A percentile compares a stretch with the other conserved stretches of the same genome.
Evolutionary conservation across 1,140 invertebrate species (phyloP).

Genomic region (Pissodes strobi): DNA sequence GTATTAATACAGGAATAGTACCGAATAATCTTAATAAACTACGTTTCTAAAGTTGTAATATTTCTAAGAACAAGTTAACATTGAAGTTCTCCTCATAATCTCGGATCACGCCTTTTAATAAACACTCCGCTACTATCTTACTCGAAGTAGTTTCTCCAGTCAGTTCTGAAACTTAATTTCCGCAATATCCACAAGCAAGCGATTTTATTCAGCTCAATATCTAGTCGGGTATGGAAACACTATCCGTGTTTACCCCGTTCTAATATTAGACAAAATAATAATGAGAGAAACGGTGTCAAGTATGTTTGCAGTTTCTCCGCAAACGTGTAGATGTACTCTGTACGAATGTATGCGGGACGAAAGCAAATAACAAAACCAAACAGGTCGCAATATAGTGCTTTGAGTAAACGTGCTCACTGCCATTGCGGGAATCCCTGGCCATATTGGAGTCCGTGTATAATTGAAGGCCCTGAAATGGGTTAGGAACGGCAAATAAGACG

Average conservation of each 20-base stretch:
- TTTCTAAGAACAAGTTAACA: no score
- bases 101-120: no score
- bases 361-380: conserved; percentile 37
- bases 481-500: conserved; percentile 22
- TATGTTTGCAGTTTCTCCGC: conserved; percentile 32
- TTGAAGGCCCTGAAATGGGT: conserved; percentile 30
- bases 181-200: conserved; percentile 2
- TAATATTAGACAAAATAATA: conserved; percentile 33
- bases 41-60: no score
- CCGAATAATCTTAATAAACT: no score
- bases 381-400: conserved; percentile 34
- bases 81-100: no score
- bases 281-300: conserved; percentile 38
- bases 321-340: conserved; percentile 24
- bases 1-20: no score
- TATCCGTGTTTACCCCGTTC: conserved; percentile 17
- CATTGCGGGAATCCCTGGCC: conserved; percentile 15
- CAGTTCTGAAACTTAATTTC: conserved; percentile 20
- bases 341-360: conserved; percentile 27
- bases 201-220: conserved; percentile 26
- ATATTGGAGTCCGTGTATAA: conserved; percentile 31
- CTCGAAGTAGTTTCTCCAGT: neutral
- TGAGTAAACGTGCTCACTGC: conserved; percentile 26
- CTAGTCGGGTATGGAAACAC: conserved; percentile 1
- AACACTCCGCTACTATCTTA: neutral